These are phyloP conservation scores for Sesia bembeciformis DNA, from an alignment of 2,888 invertebrate species.

Conservation along the genomic window DNA sequence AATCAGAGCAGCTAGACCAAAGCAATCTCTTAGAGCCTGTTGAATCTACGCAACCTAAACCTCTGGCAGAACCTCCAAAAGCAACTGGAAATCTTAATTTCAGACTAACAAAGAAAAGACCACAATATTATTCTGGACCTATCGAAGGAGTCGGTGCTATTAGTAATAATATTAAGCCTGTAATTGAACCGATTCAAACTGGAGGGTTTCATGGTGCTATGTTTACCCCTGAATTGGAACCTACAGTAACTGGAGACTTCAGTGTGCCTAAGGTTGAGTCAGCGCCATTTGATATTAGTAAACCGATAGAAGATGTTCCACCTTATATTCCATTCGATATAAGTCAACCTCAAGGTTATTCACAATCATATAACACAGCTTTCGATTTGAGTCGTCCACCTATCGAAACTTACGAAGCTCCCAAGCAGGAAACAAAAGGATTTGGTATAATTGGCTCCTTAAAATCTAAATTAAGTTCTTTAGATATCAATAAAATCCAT, in stretches of 20 bases:
- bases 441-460: constrained; percentile 62
- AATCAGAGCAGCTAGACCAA: no score
- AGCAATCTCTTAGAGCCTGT: constrained; percentile 13
- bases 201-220: background rate
- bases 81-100: constrained; percentile 35
- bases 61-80: constrained; percentile 49
- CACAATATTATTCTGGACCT: constrained; percentile 66
- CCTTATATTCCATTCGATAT: constrained; percentile 12
- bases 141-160: constrained; percentile 57
- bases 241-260: constrained; percentile 17
- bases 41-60: constrained; percentile 13
- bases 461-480: constrained; percentile 58
- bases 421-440: constrained; percentile 36
- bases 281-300: constrained; percentile 21
- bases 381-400: constrained; percentile 53
- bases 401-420: constrained; percentile 32
- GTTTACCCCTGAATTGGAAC: constrained; percentile 6
- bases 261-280: constrained; percentile 7
- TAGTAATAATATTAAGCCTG: constrained; percentile 51
- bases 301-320: constrained; percentile 12
- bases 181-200: constrained; percentile 13
- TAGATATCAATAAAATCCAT: constrained; percentile 65
- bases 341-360: constrained; percentile 13
- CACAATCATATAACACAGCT: constrained; percentile 32
- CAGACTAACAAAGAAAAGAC: constrained; percentile 56